Evolutionary conservation across 2,113 vertebrate genomes (phyloP), one percentile per base, ranked within the genome.

Genomic region (Crypturellus undulatus): DNA sequence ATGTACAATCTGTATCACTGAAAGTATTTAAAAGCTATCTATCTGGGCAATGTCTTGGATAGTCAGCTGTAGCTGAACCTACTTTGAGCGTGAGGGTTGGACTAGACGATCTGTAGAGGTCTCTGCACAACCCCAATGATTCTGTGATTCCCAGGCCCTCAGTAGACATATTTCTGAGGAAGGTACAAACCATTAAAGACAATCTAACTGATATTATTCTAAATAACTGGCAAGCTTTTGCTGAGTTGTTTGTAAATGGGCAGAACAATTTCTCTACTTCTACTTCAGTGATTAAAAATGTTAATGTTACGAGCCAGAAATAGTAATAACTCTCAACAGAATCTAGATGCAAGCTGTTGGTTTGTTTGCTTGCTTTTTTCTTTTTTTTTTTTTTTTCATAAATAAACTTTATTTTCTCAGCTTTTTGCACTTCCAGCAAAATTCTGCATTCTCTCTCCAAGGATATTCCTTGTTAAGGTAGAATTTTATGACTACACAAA

Each of bases 401-500:
- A 43, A 18, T 12, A 84, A 85, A 19, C 6, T 77, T 89, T 58
- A 22, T 40, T 36, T 18, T 21, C 34, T 47, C 30, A 71, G 43
- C 2, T 63, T 45, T 84, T 60, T 81, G 12, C 2, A 36, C 49
- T 93, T 92, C 9, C 40, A 56, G n/a, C 88, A 64, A 90, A 85
- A 26, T 68, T 62, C 17, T 79, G 19, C 22, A 10, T 86, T 92
- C 58, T 89, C 12, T 24, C 13, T 87, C 38, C 22, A 58, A 52
- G 8, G 7, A 1, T 32, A 38, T 60, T 30, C 42, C 38, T 89
- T 92, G 32, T 71, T 90, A 90, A 17, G 24, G 20, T 65, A 81
- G 95, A 91, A 69, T 9, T 19, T 2, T 52, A 10, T 34, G 18
- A 13, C 52, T 64, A 75, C 34, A 93, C 89, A 93, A 90, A 93